Base-by-base conservation (phyloP, 2,888 invertebrate genomes). In the Oscheius sp. region DNA sequence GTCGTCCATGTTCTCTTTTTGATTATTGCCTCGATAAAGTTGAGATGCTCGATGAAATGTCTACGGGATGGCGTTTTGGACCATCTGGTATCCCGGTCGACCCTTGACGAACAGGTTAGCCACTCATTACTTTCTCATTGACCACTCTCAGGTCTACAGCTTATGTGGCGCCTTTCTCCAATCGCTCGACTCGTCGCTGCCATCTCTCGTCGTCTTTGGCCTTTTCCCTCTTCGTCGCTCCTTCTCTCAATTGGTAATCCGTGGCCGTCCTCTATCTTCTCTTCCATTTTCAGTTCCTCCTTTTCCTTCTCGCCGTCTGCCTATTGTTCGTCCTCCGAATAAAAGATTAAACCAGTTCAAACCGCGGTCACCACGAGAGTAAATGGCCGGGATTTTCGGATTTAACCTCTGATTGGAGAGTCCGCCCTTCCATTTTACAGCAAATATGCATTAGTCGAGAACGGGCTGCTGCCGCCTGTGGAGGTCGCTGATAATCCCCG, bases 31-130 rank as follows among this genome's bases (percentile, higher is more conserved):
- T 16, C 29, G 1, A n/a, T 66, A 18, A 66, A 9, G n/a, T 25
- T 52, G 18, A 49, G 52, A 29, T 9, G 9, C 9, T 23, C 49
- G 6, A 35, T 66, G 13, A 49, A 66, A 49, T 25, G 6, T 16
- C 46, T 66, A 7, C n/a, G 66, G 25, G 27, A 25, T 12, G 25
- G 66, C 12, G 35, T 66, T 12, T 29, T 66, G 46, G 49, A 49
- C 12, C 66, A 49, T 0, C 49, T 66, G 2, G 49, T 66, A 7
- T 16, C 49, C 13, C 46, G 52, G 18, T 25, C 49, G 52, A 66
- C 13, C 16, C 66, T 66, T 7, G 52, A 66, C 49, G 66, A 66
- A 12, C 52, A 35, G 52, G 66, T 66, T 7, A 27, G 43, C 29
- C 12, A 18, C 23, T n/a, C 58, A 16, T 23, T 16, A 61, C 18